A percentile compares a stretch with the other conserved stretches of the same genome.
Evolutionary conservation across 2,888 invertebrate genomes (phyloP).

Genomic region (Exocentrus adspersus): DNA sequence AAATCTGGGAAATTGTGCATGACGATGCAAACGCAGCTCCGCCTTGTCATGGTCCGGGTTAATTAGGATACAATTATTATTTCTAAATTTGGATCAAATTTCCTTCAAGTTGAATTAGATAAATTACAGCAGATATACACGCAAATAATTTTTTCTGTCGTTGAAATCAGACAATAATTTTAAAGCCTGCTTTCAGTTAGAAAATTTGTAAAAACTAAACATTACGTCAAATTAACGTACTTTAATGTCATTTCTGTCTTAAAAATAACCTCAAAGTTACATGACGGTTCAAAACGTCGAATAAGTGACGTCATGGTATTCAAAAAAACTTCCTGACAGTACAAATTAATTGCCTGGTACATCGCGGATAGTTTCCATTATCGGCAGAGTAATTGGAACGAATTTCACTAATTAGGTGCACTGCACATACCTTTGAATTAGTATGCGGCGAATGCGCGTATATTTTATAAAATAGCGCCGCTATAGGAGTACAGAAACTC

Average conservation of each 20-base stretch:
- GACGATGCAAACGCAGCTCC: conserved; percentile 52
- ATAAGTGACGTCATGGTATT: no score
- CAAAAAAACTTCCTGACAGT: background rate
- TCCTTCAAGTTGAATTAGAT: no score
- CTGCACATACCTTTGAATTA: conserved; percentile 39
- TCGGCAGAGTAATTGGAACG: conserved; percentile 31
- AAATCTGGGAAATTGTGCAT: conserved; percentile 55
- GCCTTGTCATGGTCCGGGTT: background rate
- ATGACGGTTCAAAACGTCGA: no score
- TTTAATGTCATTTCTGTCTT: no score
- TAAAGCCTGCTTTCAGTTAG: no score
- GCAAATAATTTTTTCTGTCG: no score
- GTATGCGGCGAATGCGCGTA: conserved; percentile 30
- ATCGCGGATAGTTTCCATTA: background rate
- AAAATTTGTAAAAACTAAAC: no score
- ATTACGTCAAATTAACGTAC: no score
- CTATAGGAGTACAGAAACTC: background rate
- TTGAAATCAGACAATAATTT: no score
- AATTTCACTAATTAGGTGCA: conserved; percentile 38
- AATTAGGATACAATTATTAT: conserved; percentile 14
- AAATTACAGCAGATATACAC: no score
- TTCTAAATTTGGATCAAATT: background rate
- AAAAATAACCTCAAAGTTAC: no score
- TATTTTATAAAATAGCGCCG: conserved; percentile 35
- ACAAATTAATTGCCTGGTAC: no score